Percentiles rank a stretch among this genome's conserved stretches.
These are phyloP conservation scores for Formica aserva DNA, from an alignment of 2,888 invertebrate genomes.

Conservation along the genomic window DNA sequence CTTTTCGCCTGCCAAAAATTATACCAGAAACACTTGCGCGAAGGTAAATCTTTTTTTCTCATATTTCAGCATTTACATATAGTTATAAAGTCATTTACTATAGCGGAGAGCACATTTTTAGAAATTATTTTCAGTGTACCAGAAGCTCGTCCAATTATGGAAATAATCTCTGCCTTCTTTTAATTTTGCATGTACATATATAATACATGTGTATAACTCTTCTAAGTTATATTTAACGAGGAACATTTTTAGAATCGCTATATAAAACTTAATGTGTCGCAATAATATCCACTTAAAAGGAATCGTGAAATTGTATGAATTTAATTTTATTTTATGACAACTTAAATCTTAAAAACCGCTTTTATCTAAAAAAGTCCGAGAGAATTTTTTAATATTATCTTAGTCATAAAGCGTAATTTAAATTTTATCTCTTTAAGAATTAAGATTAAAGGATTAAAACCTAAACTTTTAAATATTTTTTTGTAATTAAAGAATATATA, in stretches of 20 bases:
- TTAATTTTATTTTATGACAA: background rate
- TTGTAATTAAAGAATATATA: too few species aligned
- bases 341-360: background rate
- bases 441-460: background rate
- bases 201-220: background rate
- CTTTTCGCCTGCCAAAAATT: background rate
- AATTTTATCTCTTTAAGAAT: background rate
- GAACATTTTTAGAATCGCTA: background rate
- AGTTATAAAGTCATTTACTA: background rate
- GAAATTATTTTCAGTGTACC: background rate
- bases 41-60: background rate
- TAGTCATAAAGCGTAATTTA: background rate
- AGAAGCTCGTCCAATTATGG: background rate
- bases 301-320: background rate
- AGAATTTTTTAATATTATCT: background rate
- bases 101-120: background rate
- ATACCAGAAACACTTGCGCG: background rate
- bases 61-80: background rate
- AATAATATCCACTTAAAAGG: background rate
- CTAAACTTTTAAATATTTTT: background rate
- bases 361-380: background rate
- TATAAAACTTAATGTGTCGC: background rate
- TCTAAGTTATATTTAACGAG: background rate
- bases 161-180: background rate
- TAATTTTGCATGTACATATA: background rate